Evolutionary conservation across 2,113 vertebrate species (phyloP).

Genomic region (Etheostoma spectabile): DNA sequence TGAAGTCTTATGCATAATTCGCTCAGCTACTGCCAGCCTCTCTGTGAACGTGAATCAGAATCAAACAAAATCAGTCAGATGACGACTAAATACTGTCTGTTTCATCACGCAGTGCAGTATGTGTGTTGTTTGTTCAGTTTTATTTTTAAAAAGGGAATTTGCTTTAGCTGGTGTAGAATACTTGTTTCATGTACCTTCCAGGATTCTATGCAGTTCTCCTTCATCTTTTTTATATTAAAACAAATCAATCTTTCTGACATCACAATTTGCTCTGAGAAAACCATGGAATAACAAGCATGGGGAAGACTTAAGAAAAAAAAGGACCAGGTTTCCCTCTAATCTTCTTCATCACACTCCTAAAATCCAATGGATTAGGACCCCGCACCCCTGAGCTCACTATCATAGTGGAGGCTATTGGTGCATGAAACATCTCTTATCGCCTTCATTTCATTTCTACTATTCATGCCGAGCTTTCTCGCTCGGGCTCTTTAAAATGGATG

Average conservation of each 20-base stretch:
- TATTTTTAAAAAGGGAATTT: constrained; percentile 9
- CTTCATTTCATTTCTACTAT: constrained; percentile 76
- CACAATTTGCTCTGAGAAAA: constrained; percentile 49
- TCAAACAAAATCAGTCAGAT: constrained; percentile 62
- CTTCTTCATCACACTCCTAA: constrained; percentile 75
- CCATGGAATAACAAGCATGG: constrained; percentile 67
- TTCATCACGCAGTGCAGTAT: constrained; percentile 6
- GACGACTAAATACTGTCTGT: constrained; percentile 46
- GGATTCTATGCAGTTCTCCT: not conserved
- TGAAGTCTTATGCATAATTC: constrained; percentile 53
- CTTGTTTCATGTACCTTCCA: constrained; percentile 13
- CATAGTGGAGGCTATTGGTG: constrained; percentile 62
- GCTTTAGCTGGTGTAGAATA: not conserved
- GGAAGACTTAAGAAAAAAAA: constrained; percentile 40
- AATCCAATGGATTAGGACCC: constrained; percentile 76
- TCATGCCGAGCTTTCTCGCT: constrained; percentile 51
- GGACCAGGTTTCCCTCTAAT: constrained; percentile 73
- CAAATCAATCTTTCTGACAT: constrained; percentile 66
- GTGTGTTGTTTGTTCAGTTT: constrained; percentile 16
- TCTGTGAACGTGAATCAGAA: constrained; percentile 54
- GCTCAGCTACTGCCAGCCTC: constrained; percentile 28
- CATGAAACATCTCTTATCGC: constrained; percentile 79
- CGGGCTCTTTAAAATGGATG: constrained; percentile 47
- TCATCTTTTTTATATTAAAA: constrained; percentile 43
- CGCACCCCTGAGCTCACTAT: constrained; percentile 72